A percentile compares a stretch with the other conserved stretches of the same genome.
Evolutionary conservation across 1,140 invertebrate species (phyloP).

Genomic region (Campoletis sonorensis): DNA sequence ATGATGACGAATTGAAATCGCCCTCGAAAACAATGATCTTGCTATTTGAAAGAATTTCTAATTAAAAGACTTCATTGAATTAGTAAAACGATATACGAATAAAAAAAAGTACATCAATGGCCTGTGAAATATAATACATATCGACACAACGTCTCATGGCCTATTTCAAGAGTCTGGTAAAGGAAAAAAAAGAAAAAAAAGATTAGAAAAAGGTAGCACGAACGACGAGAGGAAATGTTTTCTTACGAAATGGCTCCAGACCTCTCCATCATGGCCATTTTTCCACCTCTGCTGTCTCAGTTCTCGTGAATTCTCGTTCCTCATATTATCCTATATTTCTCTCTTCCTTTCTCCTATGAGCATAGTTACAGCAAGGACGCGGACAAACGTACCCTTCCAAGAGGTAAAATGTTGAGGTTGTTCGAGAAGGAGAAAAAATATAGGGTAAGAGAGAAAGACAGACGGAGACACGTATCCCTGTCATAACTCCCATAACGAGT

Average conservation of each 20-base stretch:
- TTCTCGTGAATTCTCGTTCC: constrained; percentile 4
- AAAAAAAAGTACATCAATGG: no score
- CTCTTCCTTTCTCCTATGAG: background rate
- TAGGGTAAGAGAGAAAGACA: background rate
- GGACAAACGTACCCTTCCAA: constrained; percentile 30
- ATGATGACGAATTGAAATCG: no score
- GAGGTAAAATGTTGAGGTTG: background rate
- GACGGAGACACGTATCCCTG: constrained; percentile 27
- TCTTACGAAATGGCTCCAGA: constrained; percentile 16
- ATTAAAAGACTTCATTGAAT: background rate
- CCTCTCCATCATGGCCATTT: constrained; percentile 30
- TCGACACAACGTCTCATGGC: background rate
- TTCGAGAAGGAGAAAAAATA: no score
- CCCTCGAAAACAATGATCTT: no score
- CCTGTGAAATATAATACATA: no score
- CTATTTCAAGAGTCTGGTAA: constrained; percentile 11
- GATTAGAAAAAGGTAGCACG: background rate
- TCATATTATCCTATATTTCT: background rate
- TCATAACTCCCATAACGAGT: constrained; percentile 34
- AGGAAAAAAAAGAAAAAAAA: constrained; percentile 24
- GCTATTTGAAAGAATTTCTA: no score
- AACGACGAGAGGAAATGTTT: constrained; percentile 21
- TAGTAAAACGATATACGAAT: no score
- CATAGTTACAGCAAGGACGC: background rate
- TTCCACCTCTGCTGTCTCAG: background rate